A percentile compares a stretch with the other conserved stretches of the same genome.
These are phyloP conservation scores for Mesitornis unicolor DNA, from an alignment of 2,113 vertebrate species.

Conservation along the genomic window DNA sequence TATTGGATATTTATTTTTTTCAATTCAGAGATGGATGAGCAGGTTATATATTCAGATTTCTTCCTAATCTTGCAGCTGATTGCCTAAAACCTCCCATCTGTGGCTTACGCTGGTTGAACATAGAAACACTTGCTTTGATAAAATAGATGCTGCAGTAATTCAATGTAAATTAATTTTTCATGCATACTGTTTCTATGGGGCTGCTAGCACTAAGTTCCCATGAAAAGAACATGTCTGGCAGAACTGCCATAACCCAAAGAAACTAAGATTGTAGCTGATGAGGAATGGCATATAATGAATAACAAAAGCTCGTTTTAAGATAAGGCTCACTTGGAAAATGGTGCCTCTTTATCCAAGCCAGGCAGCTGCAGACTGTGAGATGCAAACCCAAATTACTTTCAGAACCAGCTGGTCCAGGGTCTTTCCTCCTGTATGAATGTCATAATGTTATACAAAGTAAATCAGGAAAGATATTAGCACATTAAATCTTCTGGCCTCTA, in stretches of 20 bases:
- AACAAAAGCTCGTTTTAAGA: neutral
- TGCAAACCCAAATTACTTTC: neutral
- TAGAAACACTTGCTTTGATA: conserved; percentile 34
- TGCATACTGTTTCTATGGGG: neutral
- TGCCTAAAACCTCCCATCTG: conserved; percentile 31
- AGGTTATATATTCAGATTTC: neutral
- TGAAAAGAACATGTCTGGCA: neutral
- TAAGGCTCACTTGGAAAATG: neutral
- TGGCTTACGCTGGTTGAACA: neutral
- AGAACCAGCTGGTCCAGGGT: neutral
- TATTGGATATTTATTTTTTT: neutral
- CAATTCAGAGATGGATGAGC: neutral
- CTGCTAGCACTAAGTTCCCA: neutral
- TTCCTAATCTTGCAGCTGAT: conserved; percentile 26
- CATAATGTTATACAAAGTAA: neutral
- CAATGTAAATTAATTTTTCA: conserved; percentile 38
- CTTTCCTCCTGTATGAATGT: neutral
- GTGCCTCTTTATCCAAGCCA: neutral
- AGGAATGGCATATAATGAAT: neutral
- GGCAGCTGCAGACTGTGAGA: neutral
- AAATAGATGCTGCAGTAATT: conserved; percentile 37
- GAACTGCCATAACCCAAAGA: neutral
- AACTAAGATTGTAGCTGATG: neutral
- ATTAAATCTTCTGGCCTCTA: neutral
- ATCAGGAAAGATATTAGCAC: neutral